These are phyloP conservation scores for Sipha flava DNA, from an alignment of 1,140 invertebrate species.

Conservation along the genomic window DNA sequence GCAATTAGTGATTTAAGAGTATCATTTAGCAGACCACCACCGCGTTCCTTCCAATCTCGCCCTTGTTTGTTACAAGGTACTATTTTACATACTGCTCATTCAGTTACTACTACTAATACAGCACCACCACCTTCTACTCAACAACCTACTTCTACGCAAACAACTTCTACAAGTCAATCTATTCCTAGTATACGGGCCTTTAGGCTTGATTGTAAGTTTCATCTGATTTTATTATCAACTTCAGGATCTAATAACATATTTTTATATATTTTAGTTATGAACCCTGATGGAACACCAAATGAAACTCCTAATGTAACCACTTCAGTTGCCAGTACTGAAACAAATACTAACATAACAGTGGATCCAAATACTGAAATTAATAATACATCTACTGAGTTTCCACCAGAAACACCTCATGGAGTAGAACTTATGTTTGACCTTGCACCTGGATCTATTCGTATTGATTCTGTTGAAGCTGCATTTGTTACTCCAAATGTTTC, in stretches of 20 bases:
- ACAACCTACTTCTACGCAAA: slow-evolving; percentile 9
- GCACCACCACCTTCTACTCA: slow-evolving; percentile 7
- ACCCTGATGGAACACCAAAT: background rate
- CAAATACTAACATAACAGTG: background rate
- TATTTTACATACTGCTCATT: slow-evolving; percentile 1
- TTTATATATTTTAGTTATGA: background rate
- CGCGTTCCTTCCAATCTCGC: slow-evolving; percentile 56
- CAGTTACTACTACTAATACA: background rate
- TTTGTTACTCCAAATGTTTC: slow-evolving; percentile 31
- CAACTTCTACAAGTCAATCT: slow-evolving; percentile 7
- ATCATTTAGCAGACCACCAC: slow-evolving; percentile 57
- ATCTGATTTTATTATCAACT: background rate
- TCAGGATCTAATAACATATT: background rate
- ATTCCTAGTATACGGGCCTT: background rate
- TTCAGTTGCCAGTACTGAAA: background rate
- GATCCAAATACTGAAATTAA: slow-evolving; percentile 2
- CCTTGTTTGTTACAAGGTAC: background rate
- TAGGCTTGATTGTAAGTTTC: slow-evolving; percentile 21
- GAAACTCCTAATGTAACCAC: background rate
- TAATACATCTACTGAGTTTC: background rate
- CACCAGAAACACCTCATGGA: background rate
- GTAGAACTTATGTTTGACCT: slow-evolving; percentile 20
- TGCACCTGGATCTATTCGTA: slow-evolving; percentile 43
- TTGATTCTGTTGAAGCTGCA: slow-evolving; percentile 49
- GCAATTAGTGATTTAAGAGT: slow-evolving; percentile 76